phyloP scores from a whole-genome alignment of 2,888 invertebrate species.

The Lithophane socia region DNA sequence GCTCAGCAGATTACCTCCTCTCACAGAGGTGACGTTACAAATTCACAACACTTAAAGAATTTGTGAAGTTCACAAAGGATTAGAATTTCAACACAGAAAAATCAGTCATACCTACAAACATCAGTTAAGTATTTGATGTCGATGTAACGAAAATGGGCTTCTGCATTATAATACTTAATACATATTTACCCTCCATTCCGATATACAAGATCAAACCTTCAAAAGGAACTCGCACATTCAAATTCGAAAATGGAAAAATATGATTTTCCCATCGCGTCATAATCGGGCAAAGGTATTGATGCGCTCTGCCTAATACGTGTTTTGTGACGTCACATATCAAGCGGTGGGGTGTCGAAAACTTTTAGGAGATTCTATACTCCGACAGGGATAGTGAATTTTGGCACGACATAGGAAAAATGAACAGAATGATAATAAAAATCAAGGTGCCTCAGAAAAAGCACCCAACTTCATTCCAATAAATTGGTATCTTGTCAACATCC shows the following conservation, averaged over 20 bases:
- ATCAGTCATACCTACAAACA: too few relatives aligned
- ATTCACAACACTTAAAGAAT: too few relatives aligned
- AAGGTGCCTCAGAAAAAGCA: too few relatives aligned
- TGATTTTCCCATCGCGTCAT: background rate
- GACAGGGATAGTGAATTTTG: background rate
- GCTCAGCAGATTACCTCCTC: too few relatives aligned
- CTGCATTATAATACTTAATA: background rate
- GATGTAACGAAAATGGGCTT: background rate
- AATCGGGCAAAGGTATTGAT: conserved; percentile 35
- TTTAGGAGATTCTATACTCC: background rate
- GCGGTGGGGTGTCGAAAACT: background rate
- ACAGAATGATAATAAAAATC: too few relatives aligned
- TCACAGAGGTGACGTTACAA: too few relatives aligned
- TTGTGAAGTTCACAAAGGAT: too few relatives aligned
- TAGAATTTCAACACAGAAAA: too few relatives aligned
- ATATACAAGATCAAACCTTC: conserved; percentile 8
- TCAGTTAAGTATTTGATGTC: background rate
- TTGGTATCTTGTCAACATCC: too few relatives aligned
- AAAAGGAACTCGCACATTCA: conserved; percentile 12
- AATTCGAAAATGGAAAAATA: background rate
- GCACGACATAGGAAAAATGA: too few relatives aligned
- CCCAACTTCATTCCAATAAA: too few relatives aligned
- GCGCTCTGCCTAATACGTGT: conserved; percentile 8
- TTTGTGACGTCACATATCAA: conserved; percentile 26
- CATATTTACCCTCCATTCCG: background rate